Base-by-base conservation (phyloP, 2,113 vertebrate genomes). In the Grammomys dolichurus region DNA sequence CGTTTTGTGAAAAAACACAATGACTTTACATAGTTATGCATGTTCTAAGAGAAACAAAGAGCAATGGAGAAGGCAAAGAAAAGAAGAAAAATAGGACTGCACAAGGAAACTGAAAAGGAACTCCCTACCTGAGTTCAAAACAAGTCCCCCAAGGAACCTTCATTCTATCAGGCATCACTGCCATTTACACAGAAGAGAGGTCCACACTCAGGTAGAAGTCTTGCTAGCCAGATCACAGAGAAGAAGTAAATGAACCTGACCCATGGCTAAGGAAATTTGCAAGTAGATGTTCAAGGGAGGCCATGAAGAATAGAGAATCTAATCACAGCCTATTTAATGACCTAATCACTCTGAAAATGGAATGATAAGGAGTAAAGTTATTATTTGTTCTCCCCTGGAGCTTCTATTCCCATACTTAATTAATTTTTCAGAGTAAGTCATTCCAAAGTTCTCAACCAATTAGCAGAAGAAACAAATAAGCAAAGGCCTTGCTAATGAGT, bases 371-470 rank as follows among this genome's bases (percentile, higher is more conserved):
- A 96, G 33, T 43, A 58, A 78, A 13, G 48, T 96, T 65, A 33
- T 65, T 76, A 81, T 67, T 43, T 73, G 67, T 16, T 93, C 75
- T 96, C 87, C 81, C 67, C 69, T 36, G 67, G 54, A n/a, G 60
- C 65, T 84, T 73, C 78, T 67, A 60, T 26, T 65, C 36, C 13
- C 65, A 33, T 33, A 73, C 56, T 86, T 94, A 65, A 89, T 96
- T 96, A 84, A 92, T 93, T 95, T 78, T 94, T 84, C 48, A 24
- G 12, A 81, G 24, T n/a, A 91, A 65, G 36, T 70, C 43, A 77
- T 89, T 84, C 82, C 8, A 43, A 92, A 92, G 92, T 86, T 78
- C 54, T 86, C 63, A 78, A 75, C 24, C 75, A 80, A 70, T 78
- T 86, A 56, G 31, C 58, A 77, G 56, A 81, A 63, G 36, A 65